Conservation (phyloP, 2,113 vertebrate genomes). For the Coregonus clupeaformis region DNA sequence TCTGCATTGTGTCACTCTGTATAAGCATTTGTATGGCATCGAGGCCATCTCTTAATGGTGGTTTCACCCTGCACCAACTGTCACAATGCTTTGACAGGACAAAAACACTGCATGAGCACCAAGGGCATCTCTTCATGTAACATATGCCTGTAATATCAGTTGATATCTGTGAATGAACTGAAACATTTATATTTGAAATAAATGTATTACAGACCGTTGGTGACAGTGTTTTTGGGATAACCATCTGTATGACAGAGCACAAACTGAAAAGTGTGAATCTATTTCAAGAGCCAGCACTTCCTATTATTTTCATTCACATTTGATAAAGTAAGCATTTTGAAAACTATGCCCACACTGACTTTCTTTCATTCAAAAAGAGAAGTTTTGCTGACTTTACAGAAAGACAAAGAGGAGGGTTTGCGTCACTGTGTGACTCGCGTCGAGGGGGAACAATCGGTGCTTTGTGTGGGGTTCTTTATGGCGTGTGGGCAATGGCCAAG, state of each 20-base stretch:
- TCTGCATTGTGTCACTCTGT: slow-evolving; percentile 27
- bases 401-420: slow-evolving; percentile 29
- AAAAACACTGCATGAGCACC: background rate
- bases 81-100: background rate
- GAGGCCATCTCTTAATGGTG: slow-evolving; percentile 10
- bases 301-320: background rate
- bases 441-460: slow-evolving; percentile 42
- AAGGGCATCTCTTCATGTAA: background rate
- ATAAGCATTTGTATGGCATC: background rate
- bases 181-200: background rate
- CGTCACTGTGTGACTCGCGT: slow-evolving; percentile 37
- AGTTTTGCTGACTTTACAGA: slow-evolving; percentile 21
- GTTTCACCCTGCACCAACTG: background rate
- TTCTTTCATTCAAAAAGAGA: background rate
- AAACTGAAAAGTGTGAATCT: background rate
- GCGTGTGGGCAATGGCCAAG: slow-evolving; percentile 31
- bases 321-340: background rate
- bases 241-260: background rate
- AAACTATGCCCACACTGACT: background rate
- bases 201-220: background rate
- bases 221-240: too few species aligned
- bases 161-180: background rate
- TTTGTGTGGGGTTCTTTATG: slow-evolving; percentile 47
- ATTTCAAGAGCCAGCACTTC: background rate
- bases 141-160: background rate